Conservation (phyloP, 2,888 invertebrate species). For the Perithous albicinctus region DNA sequence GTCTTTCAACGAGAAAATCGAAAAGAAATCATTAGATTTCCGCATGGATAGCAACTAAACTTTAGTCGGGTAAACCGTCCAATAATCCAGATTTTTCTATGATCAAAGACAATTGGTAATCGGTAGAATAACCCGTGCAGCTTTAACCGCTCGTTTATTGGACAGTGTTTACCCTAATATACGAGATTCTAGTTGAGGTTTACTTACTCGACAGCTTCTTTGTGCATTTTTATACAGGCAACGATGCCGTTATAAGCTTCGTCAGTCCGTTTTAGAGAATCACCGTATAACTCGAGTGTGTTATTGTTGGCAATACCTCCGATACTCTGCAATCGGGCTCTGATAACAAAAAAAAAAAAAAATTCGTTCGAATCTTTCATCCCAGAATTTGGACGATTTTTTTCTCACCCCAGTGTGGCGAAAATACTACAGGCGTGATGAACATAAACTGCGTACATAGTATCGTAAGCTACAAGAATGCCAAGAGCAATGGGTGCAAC, state of each 20-base stretch:
- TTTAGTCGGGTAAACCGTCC: too few species aligned
- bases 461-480: constrained; percentile 61
- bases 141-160: too few species aligned
- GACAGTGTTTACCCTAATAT: too few species aligned
- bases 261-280: background rate
- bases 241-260: constrained; percentile 47
- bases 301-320: background rate
- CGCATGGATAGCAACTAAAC: too few species aligned
- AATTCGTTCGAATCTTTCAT: background rate
- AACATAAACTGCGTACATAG: constrained; percentile 60
- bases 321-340: constrained; percentile 47
- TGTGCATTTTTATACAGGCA: constrained; percentile 55
- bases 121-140: too few species aligned
- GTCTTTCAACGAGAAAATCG: constrained; percentile 29
- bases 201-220: constrained; percentile 56
- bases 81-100: too few species aligned
- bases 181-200: too few species aligned
- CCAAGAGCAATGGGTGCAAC: constrained; percentile 54
- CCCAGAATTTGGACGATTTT: background rate
- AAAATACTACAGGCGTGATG: constrained; percentile 66
- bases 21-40: too few species aligned
- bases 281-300: background rate
- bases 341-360: constrained; percentile 15
- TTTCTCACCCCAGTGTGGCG: constrained; percentile 55
- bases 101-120: too few species aligned